Percentiles rank a stretch among this genome's conserved stretches.
Evolutionary conservation across 2,113 vertebrate species (phyloP).

Genomic region (Osmerus eperlanus): DNA sequence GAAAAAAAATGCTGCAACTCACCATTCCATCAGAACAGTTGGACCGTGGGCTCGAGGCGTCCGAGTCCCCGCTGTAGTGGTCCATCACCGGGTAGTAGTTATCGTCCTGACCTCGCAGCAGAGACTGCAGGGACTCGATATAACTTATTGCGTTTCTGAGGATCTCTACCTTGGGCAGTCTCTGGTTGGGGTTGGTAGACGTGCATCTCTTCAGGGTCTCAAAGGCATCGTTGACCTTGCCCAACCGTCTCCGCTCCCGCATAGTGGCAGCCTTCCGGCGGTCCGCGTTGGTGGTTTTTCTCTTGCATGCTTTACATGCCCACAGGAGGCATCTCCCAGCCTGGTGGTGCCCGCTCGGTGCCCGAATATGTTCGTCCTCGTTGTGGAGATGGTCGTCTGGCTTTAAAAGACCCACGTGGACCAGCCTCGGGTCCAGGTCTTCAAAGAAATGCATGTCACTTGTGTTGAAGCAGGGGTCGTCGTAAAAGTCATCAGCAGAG

Average conservation of each 20-base stretch:
- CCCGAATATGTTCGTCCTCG: slow-evolving; percentile 93
- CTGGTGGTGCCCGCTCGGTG: slow-evolving; percentile 94
- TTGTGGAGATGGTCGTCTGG: slow-evolving; percentile 83
- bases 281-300: slow-evolving; percentile 95
- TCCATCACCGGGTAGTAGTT: slow-evolving; percentile 82
- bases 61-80: slow-evolving; percentile 92
- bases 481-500: slow-evolving; percentile 88
- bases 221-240: slow-evolving; percentile 97
- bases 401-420: slow-evolving; percentile 87
- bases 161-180: slow-evolving; percentile 97
- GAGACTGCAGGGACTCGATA: slow-evolving; percentile 92
- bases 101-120: slow-evolving; percentile 88
- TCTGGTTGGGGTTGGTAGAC: slow-evolving; percentile 91
- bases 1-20: slow-evolving; percentile 53
- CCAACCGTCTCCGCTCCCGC: slow-evolving; percentile 89
- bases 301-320: slow-evolving; percentile 98
- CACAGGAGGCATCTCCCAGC: slow-evolving; percentile 93
- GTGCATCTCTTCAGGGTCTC: slow-evolving; percentile 97
- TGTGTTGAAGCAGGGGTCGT: slow-evolving; percentile 94
- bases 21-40: slow-evolving; percentile 98
- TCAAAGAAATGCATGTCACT: slow-evolving; percentile 97
- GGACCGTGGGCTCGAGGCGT: slow-evolving; percentile 93
- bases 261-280: slow-evolving; percentile 93
- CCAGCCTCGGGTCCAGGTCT: slow-evolving; percentile 92
- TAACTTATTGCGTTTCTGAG: slow-evolving; percentile 97